Base-by-base conservation (phyloP, 2,888 invertebrate genomes). In the Chalcis sispes region DNA sequence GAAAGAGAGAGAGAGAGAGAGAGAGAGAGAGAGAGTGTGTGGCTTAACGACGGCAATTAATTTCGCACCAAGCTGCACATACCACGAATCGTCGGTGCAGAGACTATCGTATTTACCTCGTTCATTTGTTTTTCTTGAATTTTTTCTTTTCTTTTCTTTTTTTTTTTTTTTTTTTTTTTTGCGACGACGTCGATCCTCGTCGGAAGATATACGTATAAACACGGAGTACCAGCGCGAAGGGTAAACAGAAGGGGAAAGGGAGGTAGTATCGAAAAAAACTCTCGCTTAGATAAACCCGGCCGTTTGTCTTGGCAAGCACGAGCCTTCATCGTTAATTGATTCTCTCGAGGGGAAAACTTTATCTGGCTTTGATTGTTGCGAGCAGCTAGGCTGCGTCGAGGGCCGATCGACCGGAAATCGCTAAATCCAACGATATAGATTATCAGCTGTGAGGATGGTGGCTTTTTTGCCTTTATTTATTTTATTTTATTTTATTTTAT, bases 31-130 rank as follows among this genome's bases (percentile, higher is more conserved):
- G 10, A 7, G 36, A 36, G 10, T 10, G 4, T 18, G 5, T 1
- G 23, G 27, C 56, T 64, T 62, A 67, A 72, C 76, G 76, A 72
- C 15, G 67, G 72, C 32, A 66, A 76, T 76, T 76, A 66, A 54
- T 72, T 76, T 72, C 46, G 25, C 76, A n/a, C n/a, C n/a, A n/a
- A n/a, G n/a, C n/a, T n/a, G n/a, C n/a, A n/a, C n/a, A n/a, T n/a
- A n/a, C n/a, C n/a, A n/a, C n/a, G n/a, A n/a, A n/a, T n/a, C 15
- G 15, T 2, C 42, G 42, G 7, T 13, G 15, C 42, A 2, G 36
- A 4, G 36, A 4, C 10, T 13, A 13, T 42, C 42, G 13, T 42
- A 4, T 10, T 10, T 10, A 36, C 36, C 36, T 10, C 36, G 10
- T 10, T 10, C 10, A 4, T 42, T 42, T 42, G 7, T 42, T 42